Conservation (phyloP, 2,888 invertebrate species). For the Drosophila hamatofila region DNA sequence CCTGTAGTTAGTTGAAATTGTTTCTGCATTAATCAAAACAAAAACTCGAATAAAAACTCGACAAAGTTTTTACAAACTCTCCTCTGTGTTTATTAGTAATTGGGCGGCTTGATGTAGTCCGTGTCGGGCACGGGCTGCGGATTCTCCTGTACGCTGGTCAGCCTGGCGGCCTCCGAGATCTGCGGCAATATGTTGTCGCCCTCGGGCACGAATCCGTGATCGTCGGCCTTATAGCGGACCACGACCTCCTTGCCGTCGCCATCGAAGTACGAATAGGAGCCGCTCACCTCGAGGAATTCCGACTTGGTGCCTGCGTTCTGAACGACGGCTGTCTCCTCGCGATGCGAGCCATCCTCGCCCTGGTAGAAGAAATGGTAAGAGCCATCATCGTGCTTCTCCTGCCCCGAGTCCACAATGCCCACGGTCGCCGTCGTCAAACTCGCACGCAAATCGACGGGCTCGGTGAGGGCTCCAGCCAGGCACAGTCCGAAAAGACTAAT, state of each 20-base stretch:
- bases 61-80: not conserved
- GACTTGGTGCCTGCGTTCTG: constrained; percentile 76
- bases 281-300: constrained; percentile 77
- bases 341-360: constrained; percentile 80
- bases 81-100: constrained; percentile 17
- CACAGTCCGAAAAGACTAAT: constrained; percentile 50
- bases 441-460: constrained; percentile 54
- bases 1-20: constrained; percentile 78
- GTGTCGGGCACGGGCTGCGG: constrained; percentile 40
- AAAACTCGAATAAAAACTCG: constrained; percentile 21
- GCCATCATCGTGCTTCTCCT: constrained; percentile 79
- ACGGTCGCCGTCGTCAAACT: constrained; percentile 50
- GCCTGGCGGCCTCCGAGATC: constrained; percentile 79
- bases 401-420: constrained; percentile 79
- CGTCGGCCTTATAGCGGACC: constrained; percentile 83
- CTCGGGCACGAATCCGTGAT: constrained; percentile 84
- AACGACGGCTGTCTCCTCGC: constrained; percentile 82
- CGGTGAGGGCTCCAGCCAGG: constrained; percentile 52
- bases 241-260: constrained; percentile 80
- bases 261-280: constrained; percentile 83
- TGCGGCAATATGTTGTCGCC: constrained; percentile 79
- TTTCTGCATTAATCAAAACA: constrained; percentile 67
- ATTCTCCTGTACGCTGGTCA: constrained; percentile 63
- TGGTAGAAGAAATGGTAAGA: constrained; percentile 83
- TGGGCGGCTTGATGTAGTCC: constrained; percentile 58